These are phyloP conservation scores for Enteromius radiatus DNA, from an alignment of 2,797 vertebrate genomes.

Conservation along the genomic window DNA sequence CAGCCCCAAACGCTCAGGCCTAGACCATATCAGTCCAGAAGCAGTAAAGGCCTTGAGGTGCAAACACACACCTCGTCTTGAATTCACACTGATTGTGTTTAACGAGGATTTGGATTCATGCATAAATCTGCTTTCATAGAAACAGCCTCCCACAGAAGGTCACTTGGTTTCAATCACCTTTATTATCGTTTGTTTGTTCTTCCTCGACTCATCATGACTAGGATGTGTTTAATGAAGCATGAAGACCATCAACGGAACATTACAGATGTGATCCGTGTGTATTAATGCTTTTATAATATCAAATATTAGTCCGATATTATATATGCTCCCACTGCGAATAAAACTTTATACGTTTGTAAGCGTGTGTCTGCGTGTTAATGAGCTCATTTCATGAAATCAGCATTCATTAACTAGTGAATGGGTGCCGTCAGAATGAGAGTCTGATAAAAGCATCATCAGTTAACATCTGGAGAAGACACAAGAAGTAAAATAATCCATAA, in stretches of 20 bases:
- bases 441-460: neutral
- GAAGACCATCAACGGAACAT: neutral
- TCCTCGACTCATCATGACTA: neutral
- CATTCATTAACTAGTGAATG: neutral
- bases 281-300: slow-evolving; percentile 5
- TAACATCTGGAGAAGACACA: neutral
- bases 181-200: neutral
- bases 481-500: neutral
- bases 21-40: no score
- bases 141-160: neutral
- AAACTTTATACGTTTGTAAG: slow-evolving; percentile 5
- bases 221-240: neutral
- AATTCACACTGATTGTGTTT: neutral
- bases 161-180: neutral
- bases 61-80: neutral
- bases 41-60: no score
- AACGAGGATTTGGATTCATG: neutral
- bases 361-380: neutral
- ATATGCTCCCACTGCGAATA: slow-evolving; percentile 8
- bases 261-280: neutral
- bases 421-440: slow-evolving; percentile 2
- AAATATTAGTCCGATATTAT: neutral
- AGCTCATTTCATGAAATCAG: neutral
- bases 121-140: neutral
- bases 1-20: no score